Evolutionary conservation across 1,140 invertebrate genomes (phyloP), one percentile per base, ranked within the genome.

Genomic region (Nylanderia fulva): DNA sequence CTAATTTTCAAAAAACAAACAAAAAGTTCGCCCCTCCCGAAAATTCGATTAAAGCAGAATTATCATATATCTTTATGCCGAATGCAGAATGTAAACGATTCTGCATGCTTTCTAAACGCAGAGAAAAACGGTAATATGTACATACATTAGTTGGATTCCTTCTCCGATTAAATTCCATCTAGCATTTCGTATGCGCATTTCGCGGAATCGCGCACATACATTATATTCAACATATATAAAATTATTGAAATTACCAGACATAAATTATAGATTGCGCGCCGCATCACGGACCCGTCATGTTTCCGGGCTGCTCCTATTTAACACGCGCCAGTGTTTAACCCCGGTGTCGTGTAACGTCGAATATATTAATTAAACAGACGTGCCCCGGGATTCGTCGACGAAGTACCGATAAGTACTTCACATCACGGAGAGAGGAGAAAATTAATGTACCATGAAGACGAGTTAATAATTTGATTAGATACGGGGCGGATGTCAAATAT

Each of bases 401-500:
- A 48, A 29, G 13, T 29, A 29, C 58, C 58, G 58, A 61, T 61
- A 61, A 27, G 24, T 60, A 27, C 56, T 60, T 27, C 21, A 27
- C 24, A 27, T 27, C 21, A 13, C 21, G 58, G 58, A 61, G 27
- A 61, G 27, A 13, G 27, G 27, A 61, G 58, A 61, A 61, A 61
- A 61, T 61, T 61, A 61, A 61, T 29, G 58, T 18, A 18, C 24
- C 58, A 24, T 29, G 27, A 61, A 61, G 58, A 61, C 27, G 58
- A 61, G 58, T 61, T 60, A 60, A 60, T 60, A 60, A 60, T 60
- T 60, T 27, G 58, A 61, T 61, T 61, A 61, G 27, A 33, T 61
- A 61, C 27, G 15, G 58, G 15, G 27, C 24, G 24, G 45, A 61
- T 15, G 58, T 33, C 58, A 61, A 61, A 61, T 61, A 61, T 61